phyloP scores from a whole-genome alignment of 1,140 invertebrate species.

The Drosophila sechellia region DNA sequence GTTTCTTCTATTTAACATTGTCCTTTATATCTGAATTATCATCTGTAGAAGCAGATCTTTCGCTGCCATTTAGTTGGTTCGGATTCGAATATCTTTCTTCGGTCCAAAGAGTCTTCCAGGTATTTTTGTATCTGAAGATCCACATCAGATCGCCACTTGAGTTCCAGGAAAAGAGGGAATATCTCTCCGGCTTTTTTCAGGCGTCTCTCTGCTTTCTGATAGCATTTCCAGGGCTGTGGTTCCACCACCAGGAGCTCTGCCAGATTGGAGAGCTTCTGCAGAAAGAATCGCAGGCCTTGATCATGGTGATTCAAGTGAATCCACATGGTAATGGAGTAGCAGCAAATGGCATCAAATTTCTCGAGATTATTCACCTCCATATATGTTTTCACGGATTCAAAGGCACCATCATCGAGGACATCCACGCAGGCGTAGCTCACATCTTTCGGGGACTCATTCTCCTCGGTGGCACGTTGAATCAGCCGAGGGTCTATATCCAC shows the following conservation, averaged over 20 bases:
- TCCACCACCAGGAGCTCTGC: constrained; percentile 89
- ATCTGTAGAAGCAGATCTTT: constrained; percentile 85
- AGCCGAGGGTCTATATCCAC: constrained; percentile 90
- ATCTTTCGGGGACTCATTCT: constrained; percentile 81
- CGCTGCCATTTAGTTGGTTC: constrained; percentile 88
- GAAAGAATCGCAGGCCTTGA: constrained; percentile 87
- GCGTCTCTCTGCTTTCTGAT: constrained; percentile 89
- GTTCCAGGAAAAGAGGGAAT: constrained; percentile 87
- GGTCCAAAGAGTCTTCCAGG: constrained; percentile 85
- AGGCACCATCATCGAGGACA: constrained; percentile 86
- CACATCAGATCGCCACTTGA: constrained; percentile 88
- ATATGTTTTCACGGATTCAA: constrained; percentile 84
- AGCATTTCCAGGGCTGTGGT: constrained; percentile 93
- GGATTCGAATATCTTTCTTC: constrained; percentile 87
- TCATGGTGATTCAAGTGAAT: constrained; percentile 93
- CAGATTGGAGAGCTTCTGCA: constrained; percentile 86
- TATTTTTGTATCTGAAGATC: constrained; percentile 87
- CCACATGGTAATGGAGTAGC: constrained; percentile 95
- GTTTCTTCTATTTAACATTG: neutral
- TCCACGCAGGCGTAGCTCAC: constrained; percentile 87
- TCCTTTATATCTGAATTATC: neutral
- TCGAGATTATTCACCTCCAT: constrained; percentile 82
- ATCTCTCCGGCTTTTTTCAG: constrained; percentile 86
- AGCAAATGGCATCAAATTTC: constrained; percentile 90
- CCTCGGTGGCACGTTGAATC: constrained; percentile 88